These are phyloP conservation scores for Ferrisia virgata DNA, from an alignment of 2,888 invertebrate genomes.

Conservation along the genomic window DNA sequence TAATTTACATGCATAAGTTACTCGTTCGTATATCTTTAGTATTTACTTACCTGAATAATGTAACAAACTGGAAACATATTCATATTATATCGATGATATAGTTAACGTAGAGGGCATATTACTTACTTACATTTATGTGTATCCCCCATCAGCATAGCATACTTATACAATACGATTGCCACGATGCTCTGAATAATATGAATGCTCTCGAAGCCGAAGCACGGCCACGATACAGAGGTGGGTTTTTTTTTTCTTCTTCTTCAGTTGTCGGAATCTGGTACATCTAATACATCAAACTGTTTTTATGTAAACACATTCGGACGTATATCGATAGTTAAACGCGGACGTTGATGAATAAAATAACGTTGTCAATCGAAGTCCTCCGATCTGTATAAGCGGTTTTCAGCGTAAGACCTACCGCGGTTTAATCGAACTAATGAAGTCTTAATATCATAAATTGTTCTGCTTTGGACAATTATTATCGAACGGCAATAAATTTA, in stretches of 20 bases:
- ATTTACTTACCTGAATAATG: too few species aligned
- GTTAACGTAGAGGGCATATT: too few species aligned
- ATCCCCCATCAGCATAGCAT: too few species aligned
- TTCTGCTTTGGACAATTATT: conserved; percentile 37
- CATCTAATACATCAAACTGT: conserved; percentile 27
- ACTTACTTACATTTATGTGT: neutral
- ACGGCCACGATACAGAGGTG: neutral
- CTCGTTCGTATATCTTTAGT: too few species aligned
- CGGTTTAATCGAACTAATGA: conserved; percentile 44
- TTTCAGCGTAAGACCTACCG: conserved; percentile 39
- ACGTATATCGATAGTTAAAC: neutral
- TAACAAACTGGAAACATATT: too few species aligned
- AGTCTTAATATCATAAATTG: conserved; percentile 46
- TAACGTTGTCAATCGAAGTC: conserved; percentile 43
- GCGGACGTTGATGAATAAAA: conserved; percentile 41
- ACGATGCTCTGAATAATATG: conserved; percentile 1
- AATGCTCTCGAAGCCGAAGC: neutral
- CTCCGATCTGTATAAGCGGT: conserved; percentile 6
- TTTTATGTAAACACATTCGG: conserved; percentile 21
- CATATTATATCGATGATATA: too few species aligned
- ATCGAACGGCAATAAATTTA: conserved; percentile 42
- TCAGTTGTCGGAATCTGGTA: neutral
- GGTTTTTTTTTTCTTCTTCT: neutral
- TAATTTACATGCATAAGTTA: too few species aligned
- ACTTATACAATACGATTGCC: neutral